A percentile compares a stretch with the other conserved stretches of the same genome.
Conservation (phyloP, 2,888 invertebrate genomes). For the Torymus aiolomorphi region DNA sequence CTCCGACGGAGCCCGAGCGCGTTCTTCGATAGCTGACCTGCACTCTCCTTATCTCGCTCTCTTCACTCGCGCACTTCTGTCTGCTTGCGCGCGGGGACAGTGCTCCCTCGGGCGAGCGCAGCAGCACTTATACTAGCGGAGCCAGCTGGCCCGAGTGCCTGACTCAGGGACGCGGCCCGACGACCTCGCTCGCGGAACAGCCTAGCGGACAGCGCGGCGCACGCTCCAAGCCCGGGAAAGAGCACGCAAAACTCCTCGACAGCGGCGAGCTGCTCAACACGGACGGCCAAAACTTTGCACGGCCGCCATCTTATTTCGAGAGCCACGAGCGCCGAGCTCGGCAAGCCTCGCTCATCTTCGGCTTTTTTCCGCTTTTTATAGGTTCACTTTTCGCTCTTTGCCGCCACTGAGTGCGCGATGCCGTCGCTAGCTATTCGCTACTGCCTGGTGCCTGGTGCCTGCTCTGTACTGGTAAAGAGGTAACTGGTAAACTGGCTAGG, state of each 20-base stretch:
- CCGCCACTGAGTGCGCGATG: background rate
- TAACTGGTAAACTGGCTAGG: no score
- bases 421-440: no score
- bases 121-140: no score
- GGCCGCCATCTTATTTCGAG: conserved; percentile 71
- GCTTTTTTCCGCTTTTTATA: conserved; percentile 49
- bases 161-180: no score
- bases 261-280: conserved; percentile 57
- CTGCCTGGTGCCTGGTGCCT: no score
- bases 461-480: no score
- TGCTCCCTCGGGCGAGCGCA: conserved; percentile 17
- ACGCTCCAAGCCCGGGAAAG: conserved; percentile 58
- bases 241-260: conserved; percentile 62
- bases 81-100: background rate
- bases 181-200: background rate
- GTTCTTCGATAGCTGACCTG: no score
- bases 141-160: conserved; percentile 26
- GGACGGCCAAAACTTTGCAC: conserved; percentile 70
- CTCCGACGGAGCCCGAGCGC: background rate
- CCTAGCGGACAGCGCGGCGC: background rate
- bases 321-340: conserved; percentile 59
- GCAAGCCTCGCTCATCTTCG: conserved; percentile 60
- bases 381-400: conserved; percentile 14
- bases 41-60: background rate
- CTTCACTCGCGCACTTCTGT: background rate